These are phyloP conservation scores for Furnarius figulus DNA, from an alignment of 2,113 vertebrate species.

Conservation along the genomic window DNA sequence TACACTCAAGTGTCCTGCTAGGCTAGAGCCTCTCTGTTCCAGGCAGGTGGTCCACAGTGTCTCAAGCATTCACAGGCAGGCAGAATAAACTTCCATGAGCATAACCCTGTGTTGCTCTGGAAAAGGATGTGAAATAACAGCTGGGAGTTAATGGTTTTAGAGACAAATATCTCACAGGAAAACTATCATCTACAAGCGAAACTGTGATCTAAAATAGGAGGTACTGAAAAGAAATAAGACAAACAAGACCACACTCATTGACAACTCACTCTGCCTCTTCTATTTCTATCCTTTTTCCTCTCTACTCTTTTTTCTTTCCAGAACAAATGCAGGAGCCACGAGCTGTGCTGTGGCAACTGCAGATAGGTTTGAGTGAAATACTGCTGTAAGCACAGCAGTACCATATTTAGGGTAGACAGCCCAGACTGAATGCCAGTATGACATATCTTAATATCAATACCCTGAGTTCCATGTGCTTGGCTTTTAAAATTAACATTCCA, in stretches of 20 bases:
- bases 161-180: not conserved
- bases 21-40: not conserved
- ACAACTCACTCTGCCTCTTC: not conserved
- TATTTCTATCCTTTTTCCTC: not conserved
- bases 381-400: not conserved
- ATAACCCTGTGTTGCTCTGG: not conserved
- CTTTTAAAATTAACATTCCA: not conserved
- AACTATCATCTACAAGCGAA: not conserved
- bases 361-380: not conserved
- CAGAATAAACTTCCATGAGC: not conserved
- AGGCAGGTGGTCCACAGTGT: not conserved
- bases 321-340: not conserved
- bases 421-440: not conserved
- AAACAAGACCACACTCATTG: not conserved
- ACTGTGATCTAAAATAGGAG: not conserved
- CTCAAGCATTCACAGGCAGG: not conserved
- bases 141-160: not conserved
- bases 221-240: not conserved
- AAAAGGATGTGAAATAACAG: not conserved
- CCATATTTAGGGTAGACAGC: not conserved
- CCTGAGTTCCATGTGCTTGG: not conserved
- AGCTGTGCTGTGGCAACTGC: not conserved
- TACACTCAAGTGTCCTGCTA: not conserved
- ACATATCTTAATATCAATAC: not conserved
- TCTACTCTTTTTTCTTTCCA: not conserved